These are phyloP conservation scores for Malurus splendens DNA, from an alignment of 2,797 vertebrate species.

Conservation along the genomic window DNA sequence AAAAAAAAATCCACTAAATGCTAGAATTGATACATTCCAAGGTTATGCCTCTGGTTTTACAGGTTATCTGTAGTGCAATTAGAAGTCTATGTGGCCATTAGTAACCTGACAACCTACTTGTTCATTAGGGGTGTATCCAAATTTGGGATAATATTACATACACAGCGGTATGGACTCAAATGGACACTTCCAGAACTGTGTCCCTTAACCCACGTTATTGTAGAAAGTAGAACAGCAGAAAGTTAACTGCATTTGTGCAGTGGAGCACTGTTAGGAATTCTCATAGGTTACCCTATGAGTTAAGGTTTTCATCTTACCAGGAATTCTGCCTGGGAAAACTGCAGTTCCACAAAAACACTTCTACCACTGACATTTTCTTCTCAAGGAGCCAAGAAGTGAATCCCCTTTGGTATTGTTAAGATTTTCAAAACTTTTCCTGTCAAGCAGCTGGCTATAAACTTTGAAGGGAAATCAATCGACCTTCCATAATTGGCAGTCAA, in stretches of 20 bases:
- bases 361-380: background rate
- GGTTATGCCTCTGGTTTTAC: background rate
- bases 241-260: background rate
- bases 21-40: background rate
- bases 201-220: background rate
- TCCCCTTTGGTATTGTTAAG: background rate
- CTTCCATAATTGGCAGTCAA: background rate
- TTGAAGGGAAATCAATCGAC: background rate
- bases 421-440: background rate
- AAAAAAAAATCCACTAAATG: background rate
- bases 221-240: background rate
- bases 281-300: background rate
- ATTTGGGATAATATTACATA: background rate
- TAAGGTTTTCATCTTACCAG: background rate
- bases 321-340: background rate
- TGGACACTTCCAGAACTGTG: background rate
- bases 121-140: background rate
- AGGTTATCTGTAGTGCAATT: background rate
- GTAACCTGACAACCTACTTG: background rate
- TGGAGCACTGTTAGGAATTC: background rate
- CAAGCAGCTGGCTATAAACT: constrained; percentile 1
- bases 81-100: background rate
- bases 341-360: rapidly evolving
- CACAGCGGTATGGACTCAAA: background rate
- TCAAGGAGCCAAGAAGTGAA: background rate